These are phyloP conservation scores for Arbacia lixula DNA, from an alignment of 53 echinoderm and acorn worm genomes.

Conservation along the genomic window DNA sequence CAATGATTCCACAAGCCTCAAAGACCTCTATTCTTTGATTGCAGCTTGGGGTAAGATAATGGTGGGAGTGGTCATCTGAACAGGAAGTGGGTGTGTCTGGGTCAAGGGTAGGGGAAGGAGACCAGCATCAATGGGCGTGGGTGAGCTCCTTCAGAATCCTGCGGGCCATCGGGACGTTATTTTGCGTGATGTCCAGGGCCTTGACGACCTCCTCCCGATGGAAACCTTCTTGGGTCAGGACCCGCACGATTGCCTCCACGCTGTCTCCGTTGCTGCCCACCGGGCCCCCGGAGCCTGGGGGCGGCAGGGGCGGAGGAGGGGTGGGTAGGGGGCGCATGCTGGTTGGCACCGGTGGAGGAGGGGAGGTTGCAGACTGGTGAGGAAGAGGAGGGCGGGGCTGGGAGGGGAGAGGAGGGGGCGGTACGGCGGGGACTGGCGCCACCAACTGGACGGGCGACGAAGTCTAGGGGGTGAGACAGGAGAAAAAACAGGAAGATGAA, in stretches of 20 bases:
- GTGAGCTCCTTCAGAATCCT: slow-evolving; percentile 81
- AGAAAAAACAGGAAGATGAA: neutral
- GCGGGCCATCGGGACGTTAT: slow-evolving; percentile 85
- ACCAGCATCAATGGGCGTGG: slow-evolving; percentile 5
- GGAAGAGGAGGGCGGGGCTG: slow-evolving; percentile 63
- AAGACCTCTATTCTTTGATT: too few species aligned
- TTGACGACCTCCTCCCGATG: slow-evolving; percentile 73
- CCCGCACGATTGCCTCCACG: slow-evolving; percentile 59
- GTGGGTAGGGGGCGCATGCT: slow-evolving; percentile 16
- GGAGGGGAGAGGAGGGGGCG: slow-evolving; percentile 60
- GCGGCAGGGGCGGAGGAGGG: slow-evolving; percentile 41
- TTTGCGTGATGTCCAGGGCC: slow-evolving; percentile 90
- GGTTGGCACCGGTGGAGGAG: slow-evolving; percentile 4
- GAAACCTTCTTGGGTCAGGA: slow-evolving; percentile 82
- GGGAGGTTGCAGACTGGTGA: slow-evolving; percentile 6
- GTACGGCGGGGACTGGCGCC: slow-evolving; percentile 24
- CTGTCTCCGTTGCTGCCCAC: slow-evolving; percentile 48
- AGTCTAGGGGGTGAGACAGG: slow-evolving; percentile 19
- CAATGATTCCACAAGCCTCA: too few species aligned
- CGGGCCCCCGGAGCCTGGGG: slow-evolving; percentile 21
- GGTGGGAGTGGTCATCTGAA: too few species aligned
- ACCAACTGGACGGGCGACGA: slow-evolving; percentile 14
- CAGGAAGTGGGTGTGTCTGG: too few species aligned
- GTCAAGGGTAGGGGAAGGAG: too few species aligned
- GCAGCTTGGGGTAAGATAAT: too few species aligned